Evolutionary conservation across 2,888 invertebrate genomes (phyloP).

Genomic region (Suillia variegata): DNA sequence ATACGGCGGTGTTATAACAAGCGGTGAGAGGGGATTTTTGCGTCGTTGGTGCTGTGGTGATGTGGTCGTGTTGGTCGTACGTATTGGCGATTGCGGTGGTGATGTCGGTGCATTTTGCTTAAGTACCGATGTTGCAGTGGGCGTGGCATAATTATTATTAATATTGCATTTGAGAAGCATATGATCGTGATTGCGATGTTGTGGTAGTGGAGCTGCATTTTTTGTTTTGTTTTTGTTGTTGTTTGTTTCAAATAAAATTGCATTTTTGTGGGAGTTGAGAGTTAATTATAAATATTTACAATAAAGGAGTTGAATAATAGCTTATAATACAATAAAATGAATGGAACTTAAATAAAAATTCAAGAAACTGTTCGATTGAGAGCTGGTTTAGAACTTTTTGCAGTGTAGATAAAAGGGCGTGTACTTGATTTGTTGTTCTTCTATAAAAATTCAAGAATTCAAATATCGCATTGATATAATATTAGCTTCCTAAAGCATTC

Average conservation of each 20-base stretch:
- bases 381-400: constrained; percentile 8
- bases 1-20: constrained; percentile 26
- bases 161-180: constrained; percentile 36
- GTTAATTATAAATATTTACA: background rate
- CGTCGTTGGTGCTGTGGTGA: constrained; percentile 44
- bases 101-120: constrained; percentile 31
- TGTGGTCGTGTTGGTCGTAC: constrained; percentile 28
- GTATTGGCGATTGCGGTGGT: constrained; percentile 20
- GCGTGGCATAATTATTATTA: constrained; percentile 45
- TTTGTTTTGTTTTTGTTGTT: constrained; percentile 17
- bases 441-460: no score
- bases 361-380: background rate
- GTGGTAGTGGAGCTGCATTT: constrained; percentile 6
- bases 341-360: background rate
- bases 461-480: no score
- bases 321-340: background rate
- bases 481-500: no score
- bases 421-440: constrained; percentile 15
- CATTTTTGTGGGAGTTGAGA: no score
- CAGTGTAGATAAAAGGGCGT: constrained; percentile 13
- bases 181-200: background rate
- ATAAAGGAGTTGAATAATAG: background rate
- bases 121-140: constrained; percentile 42
- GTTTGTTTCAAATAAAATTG: no score
- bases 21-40: constrained; percentile 48